Conservation (phyloP, 2,797 vertebrate genomes). For the Nannoperca australis region DNA sequence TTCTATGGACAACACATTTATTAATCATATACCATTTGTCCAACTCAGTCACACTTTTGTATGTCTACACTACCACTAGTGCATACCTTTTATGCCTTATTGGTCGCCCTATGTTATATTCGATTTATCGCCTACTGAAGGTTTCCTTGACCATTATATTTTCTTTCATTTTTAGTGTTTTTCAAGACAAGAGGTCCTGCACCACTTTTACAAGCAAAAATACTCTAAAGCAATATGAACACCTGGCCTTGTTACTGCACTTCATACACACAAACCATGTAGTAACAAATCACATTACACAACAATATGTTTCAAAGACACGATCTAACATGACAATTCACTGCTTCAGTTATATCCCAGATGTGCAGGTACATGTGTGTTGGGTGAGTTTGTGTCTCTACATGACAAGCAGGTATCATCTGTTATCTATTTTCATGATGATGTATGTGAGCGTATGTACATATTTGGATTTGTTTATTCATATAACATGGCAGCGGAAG, state of each 20-base stretch:
- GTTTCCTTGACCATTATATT: slow-evolving; percentile 3
- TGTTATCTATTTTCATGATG: slow-evolving; percentile 20
- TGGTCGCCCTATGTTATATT: slow-evolving; percentile 16
- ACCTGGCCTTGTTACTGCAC: neutral
- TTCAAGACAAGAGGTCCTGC: neutral
- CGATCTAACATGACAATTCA: neutral
- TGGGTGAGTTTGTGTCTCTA: neutral
- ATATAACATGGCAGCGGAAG: neutral
- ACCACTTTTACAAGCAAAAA: neutral
- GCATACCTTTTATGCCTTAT: slow-evolving; percentile 27
- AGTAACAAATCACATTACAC: slow-evolving; percentile 2
- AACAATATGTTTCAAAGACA: neutral
- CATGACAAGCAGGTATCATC: slow-evolving; percentile 15
- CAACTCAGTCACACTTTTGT: slow-evolving; percentile 31
- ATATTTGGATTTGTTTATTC: slow-evolving; percentile 16
- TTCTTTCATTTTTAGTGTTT: neutral
- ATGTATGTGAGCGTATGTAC: slow-evolving; percentile 7
- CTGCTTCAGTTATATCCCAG: slow-evolving; percentile 4
- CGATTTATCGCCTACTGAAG: slow-evolving; percentile 12
- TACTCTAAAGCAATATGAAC: neutral
- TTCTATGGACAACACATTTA: slow-evolving; percentile 19
- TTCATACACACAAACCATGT: neutral
- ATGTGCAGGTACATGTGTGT: slow-evolving; percentile 8
- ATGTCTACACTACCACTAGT: slow-evolving; percentile 4
- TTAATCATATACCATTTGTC: slow-evolving; percentile 39